Conservation (phyloP, 2,113 vertebrate species). For the Corapipo altera region DNA sequence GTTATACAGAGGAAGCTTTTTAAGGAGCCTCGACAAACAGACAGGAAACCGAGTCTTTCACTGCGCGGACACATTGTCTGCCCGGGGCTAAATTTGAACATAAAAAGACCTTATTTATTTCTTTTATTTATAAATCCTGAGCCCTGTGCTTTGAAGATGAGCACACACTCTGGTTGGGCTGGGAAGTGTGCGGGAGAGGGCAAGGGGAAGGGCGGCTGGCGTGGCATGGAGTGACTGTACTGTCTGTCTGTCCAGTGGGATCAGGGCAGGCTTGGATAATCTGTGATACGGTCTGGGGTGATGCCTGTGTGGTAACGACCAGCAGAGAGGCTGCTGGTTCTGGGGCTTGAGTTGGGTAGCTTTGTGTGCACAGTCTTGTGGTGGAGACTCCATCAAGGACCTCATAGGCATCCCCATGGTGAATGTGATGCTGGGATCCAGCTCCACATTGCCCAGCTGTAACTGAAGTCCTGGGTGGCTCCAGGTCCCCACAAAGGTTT, state of each 20-base stretch:
- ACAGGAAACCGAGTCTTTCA: slow-evolving; percentile 74
- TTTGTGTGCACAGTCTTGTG: fast-evolving
- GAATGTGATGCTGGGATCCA: not conserved
- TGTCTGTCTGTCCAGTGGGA: fast-evolving
- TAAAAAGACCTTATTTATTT: slow-evolving; percentile 39
- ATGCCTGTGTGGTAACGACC: not conserved
- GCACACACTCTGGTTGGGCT: not conserved
- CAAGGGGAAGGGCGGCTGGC: not conserved
- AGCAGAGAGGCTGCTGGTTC: not conserved
- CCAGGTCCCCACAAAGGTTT: fast-evolving
- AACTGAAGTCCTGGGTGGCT: not conserved
- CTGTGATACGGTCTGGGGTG: fast-evolving
- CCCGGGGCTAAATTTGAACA: slow-evolving; percentile 70
- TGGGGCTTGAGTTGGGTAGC: not conserved
- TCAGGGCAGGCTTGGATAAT: not conserved
- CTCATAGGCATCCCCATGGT: not conserved
- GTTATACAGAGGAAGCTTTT: slow-evolving; percentile 69
- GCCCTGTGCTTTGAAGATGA: not conserved
- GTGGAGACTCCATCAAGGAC: not conserved
- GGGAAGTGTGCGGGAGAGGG: not conserved
- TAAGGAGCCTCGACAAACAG: slow-evolving; percentile 68
- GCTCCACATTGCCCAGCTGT: fast-evolving
- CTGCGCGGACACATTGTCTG: slow-evolving; percentile 39
- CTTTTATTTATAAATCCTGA: slow-evolving; percentile 63
- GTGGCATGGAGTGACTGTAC: fast-evolving